A percentile compares a stretch with the other conserved stretches of the same genome.
phyloP scores from a whole-genome alignment of 2,797 vertebrate species.

The Channallabes apus region DNA sequence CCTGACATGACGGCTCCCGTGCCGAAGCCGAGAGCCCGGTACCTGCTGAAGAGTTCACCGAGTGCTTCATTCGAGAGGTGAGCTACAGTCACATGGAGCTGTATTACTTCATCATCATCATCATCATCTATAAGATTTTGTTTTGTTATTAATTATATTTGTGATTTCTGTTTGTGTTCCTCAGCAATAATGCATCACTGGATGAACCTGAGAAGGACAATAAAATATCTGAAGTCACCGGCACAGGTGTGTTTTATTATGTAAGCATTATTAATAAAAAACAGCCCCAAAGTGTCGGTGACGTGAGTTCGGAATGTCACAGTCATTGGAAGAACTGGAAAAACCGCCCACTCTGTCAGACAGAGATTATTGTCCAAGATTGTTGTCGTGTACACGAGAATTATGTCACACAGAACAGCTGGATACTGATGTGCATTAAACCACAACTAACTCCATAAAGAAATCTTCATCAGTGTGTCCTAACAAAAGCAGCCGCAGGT shows the following conservation, averaged over 20 bases:
- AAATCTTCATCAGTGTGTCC: background rate
- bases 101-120: background rate
- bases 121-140: background rate
- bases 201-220: background rate
- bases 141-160: background rate
- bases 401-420: background rate
- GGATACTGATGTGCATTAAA: background rate
- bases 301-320: background rate
- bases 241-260: slow-evolving; percentile 7
- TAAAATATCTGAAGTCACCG: background rate
- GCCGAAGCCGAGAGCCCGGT: slow-evolving; percentile 47
- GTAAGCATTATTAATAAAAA: background rate
- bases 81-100: background rate
- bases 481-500: background rate
- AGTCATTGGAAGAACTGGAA: slow-evolving; percentile 17
- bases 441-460: background rate
- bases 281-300: background rate
- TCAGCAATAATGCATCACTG: background rate
- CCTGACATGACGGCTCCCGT: slow-evolving; percentile 39
- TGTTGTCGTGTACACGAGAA: background rate
- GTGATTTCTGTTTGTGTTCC: background rate
- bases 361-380: background rate
- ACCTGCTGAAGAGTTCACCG: background rate
- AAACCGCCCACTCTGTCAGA: background rate
- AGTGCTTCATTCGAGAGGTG: slow-evolving; percentile 36